phyloP scores from a whole-genome alignment of 1,140 invertebrate genomes.

The Apis dorsata region DNA sequence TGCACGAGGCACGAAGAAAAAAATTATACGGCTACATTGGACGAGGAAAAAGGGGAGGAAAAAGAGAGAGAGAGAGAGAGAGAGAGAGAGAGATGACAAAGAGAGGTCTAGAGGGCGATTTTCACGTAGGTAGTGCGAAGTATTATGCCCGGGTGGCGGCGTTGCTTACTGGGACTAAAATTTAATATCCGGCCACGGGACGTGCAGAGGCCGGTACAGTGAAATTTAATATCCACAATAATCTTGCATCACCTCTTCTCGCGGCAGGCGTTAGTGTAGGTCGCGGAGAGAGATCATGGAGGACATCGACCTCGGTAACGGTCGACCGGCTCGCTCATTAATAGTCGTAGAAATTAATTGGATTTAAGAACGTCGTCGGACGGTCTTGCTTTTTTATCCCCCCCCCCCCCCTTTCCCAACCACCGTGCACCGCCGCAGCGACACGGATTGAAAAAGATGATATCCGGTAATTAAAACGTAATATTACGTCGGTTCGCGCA shows the following conservation, averaged over 20 bases:
- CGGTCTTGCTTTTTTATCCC: conserved; percentile 3
- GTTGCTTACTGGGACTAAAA: conserved; percentile 70
- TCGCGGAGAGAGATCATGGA: conserved; percentile 17
- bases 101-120: conserved; percentile 9
- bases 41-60: not conserved
- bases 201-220: conserved; percentile 55
- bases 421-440: not conserved
- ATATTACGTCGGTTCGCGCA: conserved; percentile 6
- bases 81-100: not conserved
- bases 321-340: conserved; percentile 37
- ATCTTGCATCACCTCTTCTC: conserved; percentile 37
- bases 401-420: not conserved
- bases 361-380: conserved; percentile 35
- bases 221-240: conserved; percentile 75
- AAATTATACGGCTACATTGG: conserved; percentile 50
- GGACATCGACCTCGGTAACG: conserved; percentile 37
- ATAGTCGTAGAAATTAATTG: conserved; percentile 52
- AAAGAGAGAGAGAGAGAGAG: not conserved
- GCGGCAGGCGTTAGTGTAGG: not conserved
- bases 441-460: conserved; percentile 34
- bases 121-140: conserved; percentile 38
- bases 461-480: conserved; percentile 44
- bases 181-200: conserved; percentile 69
- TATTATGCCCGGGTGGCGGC: conserved; percentile 65
- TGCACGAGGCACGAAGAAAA: conserved; percentile 53